Base-by-base conservation (phyloP, 2,888 invertebrate species). In the Neoaliturus tenellus region DNA sequence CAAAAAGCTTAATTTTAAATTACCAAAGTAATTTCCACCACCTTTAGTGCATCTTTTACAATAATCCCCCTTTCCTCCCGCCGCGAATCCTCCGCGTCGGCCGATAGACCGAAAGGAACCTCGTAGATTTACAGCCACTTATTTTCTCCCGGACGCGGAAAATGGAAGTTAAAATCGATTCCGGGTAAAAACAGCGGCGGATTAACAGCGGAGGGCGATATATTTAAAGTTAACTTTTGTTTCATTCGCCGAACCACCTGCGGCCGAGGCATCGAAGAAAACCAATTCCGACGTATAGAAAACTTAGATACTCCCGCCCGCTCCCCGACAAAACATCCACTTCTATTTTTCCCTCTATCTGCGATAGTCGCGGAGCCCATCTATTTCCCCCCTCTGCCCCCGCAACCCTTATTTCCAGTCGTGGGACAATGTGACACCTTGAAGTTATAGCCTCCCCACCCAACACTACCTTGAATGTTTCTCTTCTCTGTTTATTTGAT, bases 311-410 rank as follows among this genome's bases (percentile, higher is more conserved):
- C 78, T 67, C 48, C 78, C 84, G 12, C 51, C 31, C 83, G 20
- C 20, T 14, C 23, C 44, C 55, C 67, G 51, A 0, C 80, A 35
- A 73, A 84, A 84, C 84, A 84, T 84, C 84, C 84, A 82, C 84
- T 84, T 81, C 62, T 84, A 84, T 84, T 84, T 84, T 84, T 82
- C 84, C 78, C 78, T 69, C 84, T 84, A 84, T 84, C 84, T 82
- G 67, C 44, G 84, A 84, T 82, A 84, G 84, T 82, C 84, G 71
- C 80, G 75, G 58, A 41, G 80, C 71, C 82, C 67, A 81, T 83
- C 67, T 55, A 35, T 80, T 62, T 71, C 51, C 51, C 73, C 81
- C n/a, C 83, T 55, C 71, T 20, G 6, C 39, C 73, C 55, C 80
- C 48, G 23, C 83, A 39, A 80, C 83, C 78, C 58, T 83, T 58